Percentiles rank a stretch among this genome's conserved stretches.
phyloP scores from a whole-genome alignment of 2,888 invertebrate species.

The Noctua janthe region DNA sequence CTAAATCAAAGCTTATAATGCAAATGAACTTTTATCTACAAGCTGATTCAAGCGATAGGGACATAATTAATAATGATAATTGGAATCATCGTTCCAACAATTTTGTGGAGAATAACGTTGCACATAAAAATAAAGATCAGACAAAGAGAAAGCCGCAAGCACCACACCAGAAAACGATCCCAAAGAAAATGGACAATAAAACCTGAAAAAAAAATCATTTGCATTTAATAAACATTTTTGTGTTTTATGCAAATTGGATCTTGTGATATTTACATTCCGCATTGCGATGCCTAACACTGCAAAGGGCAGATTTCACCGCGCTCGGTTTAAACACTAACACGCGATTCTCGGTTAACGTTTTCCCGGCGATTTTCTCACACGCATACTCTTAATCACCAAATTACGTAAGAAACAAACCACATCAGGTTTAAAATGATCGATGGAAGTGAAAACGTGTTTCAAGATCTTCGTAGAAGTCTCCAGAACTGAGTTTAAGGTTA shows the following conservation, averaged over 20 bases:
- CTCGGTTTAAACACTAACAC: slow-evolving; percentile 46
- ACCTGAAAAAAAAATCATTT: slow-evolving; percentile 34
- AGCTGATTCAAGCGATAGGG: background rate
- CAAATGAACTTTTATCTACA: slow-evolving; percentile 30
- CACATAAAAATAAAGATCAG: slow-evolving; percentile 10
- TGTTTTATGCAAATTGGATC: slow-evolving; percentile 47
- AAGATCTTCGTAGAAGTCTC: slow-evolving; percentile 38
- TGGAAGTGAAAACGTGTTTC: slow-evolving; percentile 54
- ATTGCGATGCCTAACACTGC: slow-evolving; percentile 50
- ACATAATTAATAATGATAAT: background rate
- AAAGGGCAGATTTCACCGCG: slow-evolving; percentile 66
- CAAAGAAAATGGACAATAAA: slow-evolving; percentile 19
- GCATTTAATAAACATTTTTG: slow-evolving; percentile 32
- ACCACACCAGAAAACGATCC: slow-evolving; percentile 16
- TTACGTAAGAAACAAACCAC: slow-evolving; percentile 48
- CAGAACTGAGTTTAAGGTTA: slow-evolving; percentile 32
- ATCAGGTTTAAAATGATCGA: slow-evolving; percentile 35
- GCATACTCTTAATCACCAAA: slow-evolving; percentile 52
- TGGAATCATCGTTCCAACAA: background rate
- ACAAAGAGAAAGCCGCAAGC: slow-evolving; percentile 34
- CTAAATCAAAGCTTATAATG: slow-evolving; percentile 13
- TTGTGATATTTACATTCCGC: slow-evolving; percentile 35
- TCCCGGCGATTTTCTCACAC: slow-evolving; percentile 61
- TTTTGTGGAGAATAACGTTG: background rate
- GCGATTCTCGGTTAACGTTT: slow-evolving; percentile 56